Percentiles rank a stretch among this genome's conserved stretches.
phyloP scores from a whole-genome alignment of 1,140 invertebrate species.

The Samia ricini region DNA sequence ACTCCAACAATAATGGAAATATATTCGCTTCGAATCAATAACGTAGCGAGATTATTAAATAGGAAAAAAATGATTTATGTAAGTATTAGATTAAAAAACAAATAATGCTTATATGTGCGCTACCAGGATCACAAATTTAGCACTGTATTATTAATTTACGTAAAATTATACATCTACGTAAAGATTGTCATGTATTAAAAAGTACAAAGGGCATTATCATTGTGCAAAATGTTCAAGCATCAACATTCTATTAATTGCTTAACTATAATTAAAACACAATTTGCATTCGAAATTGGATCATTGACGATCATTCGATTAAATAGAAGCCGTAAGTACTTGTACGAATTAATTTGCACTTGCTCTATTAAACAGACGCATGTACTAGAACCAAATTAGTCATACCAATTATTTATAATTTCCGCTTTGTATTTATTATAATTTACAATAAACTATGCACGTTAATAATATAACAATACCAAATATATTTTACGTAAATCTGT shows the following conservation, averaged over 20 bases:
- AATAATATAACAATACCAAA: not conserved
- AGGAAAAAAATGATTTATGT: too few relatives aligned
- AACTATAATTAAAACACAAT: constrained; percentile 31
- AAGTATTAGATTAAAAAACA: too few relatives aligned
- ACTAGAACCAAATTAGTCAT: constrained; percentile 33
- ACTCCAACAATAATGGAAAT: too few relatives aligned
- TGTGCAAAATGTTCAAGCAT: not conserved
- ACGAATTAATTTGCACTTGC: constrained; percentile 5
- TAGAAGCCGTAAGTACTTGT: constrained; percentile 31
- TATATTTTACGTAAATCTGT: not conserved
- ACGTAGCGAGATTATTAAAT: too few relatives aligned
- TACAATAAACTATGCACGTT: not conserved
- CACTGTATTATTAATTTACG: too few relatives aligned
- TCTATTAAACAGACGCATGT: not conserved
- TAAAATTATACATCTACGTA: too few relatives aligned
- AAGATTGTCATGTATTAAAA: too few relatives aligned
- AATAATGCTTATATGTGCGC: too few relatives aligned
- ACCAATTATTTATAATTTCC: constrained; percentile 39
- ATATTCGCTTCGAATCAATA: too few relatives aligned
- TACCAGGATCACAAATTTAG: too few relatives aligned
- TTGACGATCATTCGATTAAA: constrained; percentile 42
- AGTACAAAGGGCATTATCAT: not conserved
- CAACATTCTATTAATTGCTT: constrained; percentile 12
- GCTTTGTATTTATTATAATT: not conserved
- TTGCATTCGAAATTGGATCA: constrained; percentile 30